Conservation (phyloP, 2,888 invertebrate genomes). For the Hirtodrosophila histrioides region DNA sequence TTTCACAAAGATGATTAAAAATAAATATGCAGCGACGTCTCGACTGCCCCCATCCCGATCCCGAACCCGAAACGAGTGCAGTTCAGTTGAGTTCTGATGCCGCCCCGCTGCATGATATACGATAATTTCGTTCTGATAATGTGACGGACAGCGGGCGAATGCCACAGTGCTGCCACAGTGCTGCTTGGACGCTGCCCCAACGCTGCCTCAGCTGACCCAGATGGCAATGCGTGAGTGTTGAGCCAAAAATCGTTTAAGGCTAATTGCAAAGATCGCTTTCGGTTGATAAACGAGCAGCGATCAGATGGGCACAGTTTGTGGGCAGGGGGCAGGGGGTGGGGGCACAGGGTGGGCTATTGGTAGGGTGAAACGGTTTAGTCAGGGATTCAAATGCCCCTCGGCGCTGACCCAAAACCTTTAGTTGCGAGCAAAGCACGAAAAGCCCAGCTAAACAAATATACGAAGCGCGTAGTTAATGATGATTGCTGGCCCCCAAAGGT, state of each 20-base stretch:
- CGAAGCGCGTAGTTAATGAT: slow-evolving; percentile 77
- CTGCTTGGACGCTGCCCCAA: neutral
- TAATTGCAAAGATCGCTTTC: slow-evolving; percentile 81
- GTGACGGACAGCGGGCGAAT: slow-evolving; percentile 69
- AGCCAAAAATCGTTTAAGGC: slow-evolving; percentile 81
- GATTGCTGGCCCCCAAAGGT: slow-evolving; percentile 81
- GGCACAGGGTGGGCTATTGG: slow-evolving; percentile 26
- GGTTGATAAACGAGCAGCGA: slow-evolving; percentile 69
- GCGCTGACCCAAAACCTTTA: slow-evolving; percentile 78
- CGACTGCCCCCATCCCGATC: slow-evolving; percentile 19
- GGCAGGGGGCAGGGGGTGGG: neutral
- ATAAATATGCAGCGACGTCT: slow-evolving; percentile 73
- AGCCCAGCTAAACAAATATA: slow-evolving; percentile 59
- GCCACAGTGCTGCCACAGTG: neutral
- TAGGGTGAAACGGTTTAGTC: slow-evolving; percentile 51
- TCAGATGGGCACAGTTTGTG: neutral
- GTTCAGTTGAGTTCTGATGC: slow-evolving; percentile 36
- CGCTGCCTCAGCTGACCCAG: slow-evolving; percentile 59
- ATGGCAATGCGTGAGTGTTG: slow-evolving; percentile 78
- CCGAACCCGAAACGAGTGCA: slow-evolving; percentile 58
- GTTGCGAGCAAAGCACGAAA: slow-evolving; percentile 20
- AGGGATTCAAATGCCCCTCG: slow-evolving; percentile 55
- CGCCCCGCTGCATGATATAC: slow-evolving; percentile 72
- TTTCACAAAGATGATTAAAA: slow-evolving; percentile 82
- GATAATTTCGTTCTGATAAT: slow-evolving; percentile 81